Evolutionary conservation across 2,113 vertebrate genomes (phyloP).

Genomic region (Saguinus midas): DNA sequence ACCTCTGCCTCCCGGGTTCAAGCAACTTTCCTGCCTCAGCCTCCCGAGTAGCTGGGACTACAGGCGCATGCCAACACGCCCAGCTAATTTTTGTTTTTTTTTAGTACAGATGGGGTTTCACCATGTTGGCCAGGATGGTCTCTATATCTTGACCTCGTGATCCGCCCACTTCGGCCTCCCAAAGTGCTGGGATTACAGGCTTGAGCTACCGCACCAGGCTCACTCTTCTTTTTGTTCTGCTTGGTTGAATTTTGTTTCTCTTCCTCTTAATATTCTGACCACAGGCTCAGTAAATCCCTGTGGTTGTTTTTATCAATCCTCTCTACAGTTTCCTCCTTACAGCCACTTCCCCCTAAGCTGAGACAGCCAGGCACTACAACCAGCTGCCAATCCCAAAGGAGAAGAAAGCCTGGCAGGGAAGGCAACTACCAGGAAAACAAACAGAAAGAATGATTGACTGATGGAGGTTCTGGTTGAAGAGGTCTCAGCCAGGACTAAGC

Average conservation of each 20-base stretch:
- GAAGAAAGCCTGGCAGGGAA: not conserved
- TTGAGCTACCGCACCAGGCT: no score
- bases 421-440: not conserved
- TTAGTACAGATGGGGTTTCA: no score
- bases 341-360: conserved; percentile 4
- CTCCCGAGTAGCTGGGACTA: no score
- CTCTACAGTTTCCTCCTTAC: conserved; percentile 18
- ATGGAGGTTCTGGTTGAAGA: not conserved
- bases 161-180: no score
- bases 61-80: no score
- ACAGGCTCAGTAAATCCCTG: not conserved
- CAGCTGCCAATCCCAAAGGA: not conserved
- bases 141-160: no score
- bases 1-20: no score
- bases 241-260: not conserved
- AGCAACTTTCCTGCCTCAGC: no score
- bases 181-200: no score
- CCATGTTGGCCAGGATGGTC: no score
- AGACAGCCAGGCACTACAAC: not conserved
- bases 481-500: not conserved
- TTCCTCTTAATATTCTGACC: conserved; percentile 18
- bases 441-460: not conserved
- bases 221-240: not conserved
- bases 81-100: no score
- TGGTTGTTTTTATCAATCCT: conserved; percentile 12